phyloP scores from a whole-genome alignment of 2,888 invertebrate species.

The Iselma pallidipennis region DNA sequence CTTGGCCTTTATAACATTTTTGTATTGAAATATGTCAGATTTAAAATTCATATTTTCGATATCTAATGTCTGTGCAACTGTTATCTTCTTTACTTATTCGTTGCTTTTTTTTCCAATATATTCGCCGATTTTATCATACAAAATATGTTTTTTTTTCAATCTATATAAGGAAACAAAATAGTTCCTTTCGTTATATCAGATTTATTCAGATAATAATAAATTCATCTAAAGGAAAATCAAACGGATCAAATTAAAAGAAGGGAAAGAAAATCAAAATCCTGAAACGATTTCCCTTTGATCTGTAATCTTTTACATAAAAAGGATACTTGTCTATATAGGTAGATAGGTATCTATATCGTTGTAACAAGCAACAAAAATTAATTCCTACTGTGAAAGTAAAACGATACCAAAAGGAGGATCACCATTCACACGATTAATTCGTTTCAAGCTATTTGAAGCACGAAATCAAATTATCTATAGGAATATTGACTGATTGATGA shows the following conservation, averaged over 20 bases:
- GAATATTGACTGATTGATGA: background rate
- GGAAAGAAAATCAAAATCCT: background rate
- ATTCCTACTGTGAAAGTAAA: background rate
- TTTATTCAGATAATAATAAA: too few relatives aligned
- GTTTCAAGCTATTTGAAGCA: background rate
- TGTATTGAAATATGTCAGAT: conserved; percentile 35
- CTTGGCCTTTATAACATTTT: conserved; percentile 21
- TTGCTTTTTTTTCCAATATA: background rate
- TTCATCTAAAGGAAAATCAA: background rate
- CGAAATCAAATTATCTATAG: background rate
- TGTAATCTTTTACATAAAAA: background rate
- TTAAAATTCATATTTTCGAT: conserved; percentile 35
- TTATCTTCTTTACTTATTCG: background rate
- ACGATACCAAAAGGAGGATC: background rate
- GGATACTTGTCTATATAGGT: background rate
- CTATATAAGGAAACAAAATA: background rate
- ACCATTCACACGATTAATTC: background rate
- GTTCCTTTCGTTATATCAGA: too few relatives aligned
- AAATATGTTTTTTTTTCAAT: background rate
- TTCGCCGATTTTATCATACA: too few relatives aligned
- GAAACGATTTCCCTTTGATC: background rate
- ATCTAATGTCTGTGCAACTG: conserved; percentile 13
- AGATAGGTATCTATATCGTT: background rate
- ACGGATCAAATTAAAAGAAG: background rate
- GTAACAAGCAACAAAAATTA: background rate